Conservation (phyloP, 2,888 invertebrate species). For the Diabrotica balteata region DNA sequence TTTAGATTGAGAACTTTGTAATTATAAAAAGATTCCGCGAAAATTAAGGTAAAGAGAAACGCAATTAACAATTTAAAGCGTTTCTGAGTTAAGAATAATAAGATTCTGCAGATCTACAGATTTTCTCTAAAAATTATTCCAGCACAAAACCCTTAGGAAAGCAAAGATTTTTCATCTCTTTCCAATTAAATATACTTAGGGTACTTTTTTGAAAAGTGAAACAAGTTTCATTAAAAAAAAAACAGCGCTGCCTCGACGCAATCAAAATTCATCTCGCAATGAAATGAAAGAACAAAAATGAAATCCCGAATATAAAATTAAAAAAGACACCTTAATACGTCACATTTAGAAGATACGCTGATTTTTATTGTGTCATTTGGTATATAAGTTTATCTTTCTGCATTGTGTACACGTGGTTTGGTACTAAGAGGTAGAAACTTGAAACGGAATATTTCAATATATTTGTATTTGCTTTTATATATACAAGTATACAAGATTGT, state of each 20-base stretch:
- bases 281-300: constrained; percentile 17
- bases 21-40: no score
- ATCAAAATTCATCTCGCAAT: constrained; percentile 21
- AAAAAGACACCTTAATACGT: constrained; percentile 18
- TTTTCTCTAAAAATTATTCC: constrained; percentile 8
- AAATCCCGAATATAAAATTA: constrained; percentile 24
- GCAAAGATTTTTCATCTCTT: constrained; percentile 11
- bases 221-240: constrained; percentile 12
- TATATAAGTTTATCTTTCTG: not conserved
- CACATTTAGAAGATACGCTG: constrained; percentile 6
- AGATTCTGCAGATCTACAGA: not conserved
- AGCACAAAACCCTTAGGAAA: not conserved
- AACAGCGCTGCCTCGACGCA: constrained; percentile 2
- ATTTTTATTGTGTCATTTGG: not conserved
- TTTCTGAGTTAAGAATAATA: constrained; percentile 4
- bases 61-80: not conserved
- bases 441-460: no score
- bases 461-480: no score
- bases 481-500: no score
- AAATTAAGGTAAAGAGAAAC: no score
- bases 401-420: no score
- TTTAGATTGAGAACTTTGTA: no score
- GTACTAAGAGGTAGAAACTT: no score
- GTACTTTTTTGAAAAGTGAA: constrained; percentile 7
- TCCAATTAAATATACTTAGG: constrained; percentile 15